These are phyloP conservation scores for Chrysotoxum bicinctum DNA, from an alignment of 2,888 invertebrate genomes.

Conservation along the genomic window DNA sequence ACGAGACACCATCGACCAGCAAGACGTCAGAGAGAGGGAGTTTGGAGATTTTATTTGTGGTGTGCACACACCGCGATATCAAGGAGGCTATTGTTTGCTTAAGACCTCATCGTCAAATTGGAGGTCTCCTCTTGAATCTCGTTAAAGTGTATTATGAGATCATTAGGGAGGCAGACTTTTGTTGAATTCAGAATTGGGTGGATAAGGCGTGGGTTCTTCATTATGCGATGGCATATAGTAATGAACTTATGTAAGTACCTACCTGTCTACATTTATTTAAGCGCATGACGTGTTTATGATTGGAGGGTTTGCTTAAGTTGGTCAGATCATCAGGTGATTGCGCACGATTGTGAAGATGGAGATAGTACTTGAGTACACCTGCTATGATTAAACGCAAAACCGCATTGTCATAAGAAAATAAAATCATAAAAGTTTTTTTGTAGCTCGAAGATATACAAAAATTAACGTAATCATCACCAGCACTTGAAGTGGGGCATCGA, in stretches of 20 bases:
- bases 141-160: constrained; percentile 72
- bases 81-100: constrained; percentile 68
- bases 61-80: constrained; percentile 37
- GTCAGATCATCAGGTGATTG: constrained; percentile 63
- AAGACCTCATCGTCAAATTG: constrained; percentile 70
- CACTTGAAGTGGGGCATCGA: not conserved
- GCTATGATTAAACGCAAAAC: constrained; percentile 9
- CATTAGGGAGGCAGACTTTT: constrained; percentile 63
- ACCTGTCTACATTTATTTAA: not conserved
- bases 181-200: constrained; percentile 60
- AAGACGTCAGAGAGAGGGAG: constrained; percentile 6
- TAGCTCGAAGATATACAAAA: not conserved
- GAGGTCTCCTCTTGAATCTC: constrained; percentile 70
- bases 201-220: constrained; percentile 67
- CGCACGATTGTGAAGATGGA: constrained; percentile 33
- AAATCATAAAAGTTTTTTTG: not conserved
- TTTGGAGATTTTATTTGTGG: constrained; percentile 29
- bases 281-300: constrained; percentile 27
- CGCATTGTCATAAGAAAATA: not conserved
- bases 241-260: no score
- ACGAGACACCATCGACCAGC: constrained; percentile 11
- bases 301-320: constrained; percentile 39
- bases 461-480: no score
- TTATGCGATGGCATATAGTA: constrained; percentile 44
- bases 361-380: constrained; percentile 52